Evolutionary conservation across 2,113 vertebrate species (phyloP), one percentile per base, ranked within the genome.

Genomic region (Rhipidura dahli): DNA sequence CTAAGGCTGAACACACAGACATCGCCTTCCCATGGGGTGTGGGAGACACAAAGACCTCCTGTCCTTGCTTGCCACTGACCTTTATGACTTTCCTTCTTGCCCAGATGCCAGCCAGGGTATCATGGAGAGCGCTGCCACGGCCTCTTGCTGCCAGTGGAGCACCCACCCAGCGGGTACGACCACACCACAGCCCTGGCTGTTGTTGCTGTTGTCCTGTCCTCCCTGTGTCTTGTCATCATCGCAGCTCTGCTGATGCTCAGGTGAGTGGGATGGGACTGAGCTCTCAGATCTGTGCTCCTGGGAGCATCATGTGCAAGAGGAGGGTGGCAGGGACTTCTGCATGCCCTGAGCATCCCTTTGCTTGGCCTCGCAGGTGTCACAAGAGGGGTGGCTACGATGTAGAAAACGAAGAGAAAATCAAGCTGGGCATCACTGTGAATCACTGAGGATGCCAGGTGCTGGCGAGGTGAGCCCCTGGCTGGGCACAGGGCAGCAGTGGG

Each of bases 321-420:
- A 78, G 24, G n/a, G 56, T 53, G 61, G 15, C 49, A 60, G 56
- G 23, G 40, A 20, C 31, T 51, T 56, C 60, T 86, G 39, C 11
- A 1, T 27, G n/a, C 68, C 57, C 83, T 95, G 60, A 96, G 45
- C 69, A n/a, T 26, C 68, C 88, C 50, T 94, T 33, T 94, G 64
- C 60, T 94, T 77, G 87, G 84, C 90, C 64, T 97, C 49, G 4
- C 96, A 99, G 99, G 98, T 99, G 99, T 98, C 99, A 99, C 93
- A 99, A 98, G 94, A 98, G 99, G 93, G 99, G 99, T 94, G 99
- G 98, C 50, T 99, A 99, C 85, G 98, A 99, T 60, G 98, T 99
- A 90, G 99, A 99, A 97, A 99, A 97, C 56, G 99, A 99, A 97
- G 99, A 99, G 97, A 99, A 99, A 97, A 98, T 99, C 92, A 99